phyloP scores from a whole-genome alignment of 2,113 vertebrate genomes.

The Apodemus sylvaticus region DNA sequence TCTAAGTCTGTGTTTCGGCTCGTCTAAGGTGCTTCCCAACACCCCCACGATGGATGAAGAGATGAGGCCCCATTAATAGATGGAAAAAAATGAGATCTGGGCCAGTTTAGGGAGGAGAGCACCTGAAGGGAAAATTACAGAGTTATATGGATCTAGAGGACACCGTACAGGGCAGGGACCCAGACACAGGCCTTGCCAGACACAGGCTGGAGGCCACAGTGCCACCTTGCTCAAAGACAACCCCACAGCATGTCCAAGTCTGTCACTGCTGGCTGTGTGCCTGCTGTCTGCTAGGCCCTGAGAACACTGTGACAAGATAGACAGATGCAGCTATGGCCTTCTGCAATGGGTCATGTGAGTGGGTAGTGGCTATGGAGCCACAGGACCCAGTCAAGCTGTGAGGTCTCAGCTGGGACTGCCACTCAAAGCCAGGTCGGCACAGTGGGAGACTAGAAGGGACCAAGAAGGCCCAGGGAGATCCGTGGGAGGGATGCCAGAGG shows the following conservation, averaged over 20 bases:
- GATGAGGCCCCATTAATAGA: background rate
- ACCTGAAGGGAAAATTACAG: background rate
- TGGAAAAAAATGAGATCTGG: background rate
- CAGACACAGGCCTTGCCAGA: background rate
- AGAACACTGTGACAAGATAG: fast-evolving
- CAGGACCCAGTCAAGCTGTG: background rate
- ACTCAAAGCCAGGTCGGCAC: background rate
- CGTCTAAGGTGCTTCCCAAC: background rate
- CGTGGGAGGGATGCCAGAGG: background rate
- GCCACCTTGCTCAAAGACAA: background rate
- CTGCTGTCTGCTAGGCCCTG: background rate
- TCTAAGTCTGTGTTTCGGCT: background rate
- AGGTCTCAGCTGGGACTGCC: background rate
- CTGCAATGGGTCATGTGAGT: background rate
- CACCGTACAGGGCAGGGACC: fast-evolving
- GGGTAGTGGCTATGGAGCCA: background rate
- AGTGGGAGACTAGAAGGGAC: background rate
- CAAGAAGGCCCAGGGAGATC: background rate
- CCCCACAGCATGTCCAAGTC: background rate
- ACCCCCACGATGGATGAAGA: too few relatives aligned
- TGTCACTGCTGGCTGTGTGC: background rate
- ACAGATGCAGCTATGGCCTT: background rate
- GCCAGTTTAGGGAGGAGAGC: background rate
- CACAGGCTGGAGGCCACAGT: too few relatives aligned
- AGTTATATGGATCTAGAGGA: background rate